phyloP scores from a whole-genome alignment of 23 tunicate genomes.

The Clavelina lepadiformis region DNA sequence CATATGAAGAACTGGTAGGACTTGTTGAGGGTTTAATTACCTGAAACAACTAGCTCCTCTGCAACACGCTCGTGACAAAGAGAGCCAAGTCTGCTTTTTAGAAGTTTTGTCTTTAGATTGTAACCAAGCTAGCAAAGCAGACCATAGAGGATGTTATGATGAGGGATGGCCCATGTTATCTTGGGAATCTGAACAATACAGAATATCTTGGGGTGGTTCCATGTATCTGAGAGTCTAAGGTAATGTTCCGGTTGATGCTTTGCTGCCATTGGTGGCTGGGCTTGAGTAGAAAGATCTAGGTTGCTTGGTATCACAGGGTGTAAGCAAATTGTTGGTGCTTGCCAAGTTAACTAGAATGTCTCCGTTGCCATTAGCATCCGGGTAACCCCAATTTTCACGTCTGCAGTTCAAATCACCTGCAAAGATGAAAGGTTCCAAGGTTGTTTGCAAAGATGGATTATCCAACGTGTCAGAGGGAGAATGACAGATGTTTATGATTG shows the following conservation, averaged over 20 bases:
- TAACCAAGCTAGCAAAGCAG: background rate
- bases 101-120: background rate
- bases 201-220: background rate
- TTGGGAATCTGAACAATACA: background rate
- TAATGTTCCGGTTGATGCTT: background rate
- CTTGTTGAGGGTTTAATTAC: too few species aligned
- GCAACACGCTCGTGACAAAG: background rate
- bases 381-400: background rate
- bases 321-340: slow-evolving; percentile 5
- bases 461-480: background rate
- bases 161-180: background rate
- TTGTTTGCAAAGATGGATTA: background rate
- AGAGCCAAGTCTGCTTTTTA: background rate
- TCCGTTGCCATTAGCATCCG: background rate
- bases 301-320: slow-evolving; percentile 2
- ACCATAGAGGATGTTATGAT: background rate
- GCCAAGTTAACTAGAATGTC: too few species aligned
- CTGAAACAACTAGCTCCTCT: background rate
- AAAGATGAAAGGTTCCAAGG: background rate
- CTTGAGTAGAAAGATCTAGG: slow-evolving; percentile 3
- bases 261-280: background rate
- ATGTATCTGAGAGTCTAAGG: background rate
- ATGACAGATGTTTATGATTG: too few species aligned
- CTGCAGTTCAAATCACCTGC: background rate
- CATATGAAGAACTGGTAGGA: too few species aligned